Evolutionary conservation across 1,140 invertebrate genomes (phyloP), one percentile per base, ranked within the genome.

Genomic region (Drosophila kanapiae): DNA sequence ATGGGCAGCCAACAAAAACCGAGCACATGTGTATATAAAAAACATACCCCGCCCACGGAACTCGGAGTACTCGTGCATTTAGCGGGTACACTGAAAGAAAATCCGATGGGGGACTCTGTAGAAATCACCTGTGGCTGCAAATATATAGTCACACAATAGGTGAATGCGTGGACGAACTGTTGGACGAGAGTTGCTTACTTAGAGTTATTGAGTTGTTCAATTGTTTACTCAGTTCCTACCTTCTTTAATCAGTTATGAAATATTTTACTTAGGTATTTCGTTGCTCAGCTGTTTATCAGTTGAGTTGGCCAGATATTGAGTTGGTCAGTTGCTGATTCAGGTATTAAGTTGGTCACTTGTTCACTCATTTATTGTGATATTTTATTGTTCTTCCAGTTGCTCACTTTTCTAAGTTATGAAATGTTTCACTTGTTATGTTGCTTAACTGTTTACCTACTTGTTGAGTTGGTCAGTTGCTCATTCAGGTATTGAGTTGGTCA

Each of bases 1-100:
- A 88, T 88, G 84, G 84, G 65, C 84, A 87, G 84, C 84, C 84
- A 80, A 84, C 80, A 87, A 87, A 87, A 84, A 84, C 75, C 84
- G 80, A 68, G 67, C 65, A 80, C 79, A 72, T 75, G 81, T 80
- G 76, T 83, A 68, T 90, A 85, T 72, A 87, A 81, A 86, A 79
- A 86, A 82, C 27, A 54, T 16, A 60, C 57, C 27, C 61, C 78
- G 61, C 51, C 75, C 59, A 31, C 68, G 47, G 37, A 77, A 68
- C 75, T 68, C 53, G n/a, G 58, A 88, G 84, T 88, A 82, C 75
- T 87, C 75, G 84, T 87, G 84, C 84, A 87, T 87, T 87, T 88
- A 84, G 84, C 78, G 87, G 84, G 6, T 33, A 47, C 67, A 70
- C 67, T 54, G 38, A 1, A 1, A 37, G 11, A 68, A 67, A 70